Base-by-base conservation (phyloP, 1,140 invertebrate genomes). In the Zaprionus ghesquierei region DNA sequence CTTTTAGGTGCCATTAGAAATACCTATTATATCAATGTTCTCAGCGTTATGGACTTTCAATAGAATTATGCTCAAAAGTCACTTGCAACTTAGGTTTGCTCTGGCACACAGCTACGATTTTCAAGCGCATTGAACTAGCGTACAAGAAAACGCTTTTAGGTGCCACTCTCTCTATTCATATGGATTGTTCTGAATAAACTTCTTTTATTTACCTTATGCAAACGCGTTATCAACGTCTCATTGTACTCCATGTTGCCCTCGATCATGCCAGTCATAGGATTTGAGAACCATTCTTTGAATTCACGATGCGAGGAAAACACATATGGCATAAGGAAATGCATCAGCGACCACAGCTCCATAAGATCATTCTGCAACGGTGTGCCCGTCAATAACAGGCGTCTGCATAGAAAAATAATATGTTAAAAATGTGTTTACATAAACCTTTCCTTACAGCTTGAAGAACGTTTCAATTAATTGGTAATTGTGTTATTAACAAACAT, bases 321-420 rank as follows among this genome's bases (percentile, higher is more conserved):
- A 93, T 98, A 96, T 46, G 99, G 99, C 99, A 99, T 99, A 8
- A 99, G 94, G 93, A 99, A 99, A 93, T 99, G 99, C 98, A 99
- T 99, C 12, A 99, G 93, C 5, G 99, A 99, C 99, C 99, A 99
- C 58, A 99, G 93, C 93, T 99, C 99, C 97, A 99, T 99, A 63
- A 99, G 93, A 93, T 98, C 99, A 92, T 99, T 99, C 93, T 99
- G 99, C 64, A 99, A 94, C 25, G 99, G 99, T 31, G 99, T 99
- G 73, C 99, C 99, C 49, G 99, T 99, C 74, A 99, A 93, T 51
- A 99, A 93, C 41, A 99, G 93, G 46, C 99, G 95, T 73, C 98
- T 97, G 25, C 0, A 90, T 38, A 92, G 93, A 76, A 68, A 69
- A 71, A 50, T 38, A 38, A 46, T 35, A 25, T 27, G 49, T 84